Base-by-base conservation (phyloP, 1,140 invertebrate genomes). In the Leptoteleia sp. region DNA sequence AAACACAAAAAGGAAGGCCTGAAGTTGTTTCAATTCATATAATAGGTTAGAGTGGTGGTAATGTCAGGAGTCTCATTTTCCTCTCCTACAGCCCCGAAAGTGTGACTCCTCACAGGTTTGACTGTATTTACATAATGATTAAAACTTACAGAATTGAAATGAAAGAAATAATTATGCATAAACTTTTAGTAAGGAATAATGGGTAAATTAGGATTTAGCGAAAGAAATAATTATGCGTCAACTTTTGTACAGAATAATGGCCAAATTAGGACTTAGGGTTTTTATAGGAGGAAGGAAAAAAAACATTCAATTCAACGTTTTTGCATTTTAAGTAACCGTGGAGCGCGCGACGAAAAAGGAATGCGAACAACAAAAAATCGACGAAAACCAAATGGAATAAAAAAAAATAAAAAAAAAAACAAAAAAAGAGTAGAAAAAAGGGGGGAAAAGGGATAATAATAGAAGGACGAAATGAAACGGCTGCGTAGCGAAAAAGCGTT, bases 101-200 rank as follows among this genome's bases (percentile, higher is more conserved):
- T n/a, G n/a, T n/a, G n/a, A n/a, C n/a, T n/a, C n/a, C n/a, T n/a
- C n/a, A n/a, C n/a, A n/a, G n/a, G n/a, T n/a, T n/a, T n/a, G n/a
- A n/a, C n/a, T n/a, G n/a, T 72, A 72, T 72, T 64, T 72, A 62
- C 68, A 62, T 72, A 72, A 62, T 64, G 57, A 72, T 72, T 72
- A 64, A 72, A 72, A 54, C 68, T 72, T 55, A 48, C 57, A 40
- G 67, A 43, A 52, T 71, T 55, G 57, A 64, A 72, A 62, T 43
- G 48, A 55, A 62, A 72, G 68, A 62, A 72, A 72, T 73, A 73
- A 73, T 73, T 73, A 64, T 73, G 70, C 59, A 40, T 57, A 64
- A 73, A 73, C 59, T 73, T 73, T 73, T 35, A 38, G 35, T 22
- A 38, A 25, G 50, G 43, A 73, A 73, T 57, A 57, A 65, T 73